These are phyloP conservation scores for Thyatira batis DNA, from an alignment of 2,888 invertebrate species.

Conservation along the genomic window DNA sequence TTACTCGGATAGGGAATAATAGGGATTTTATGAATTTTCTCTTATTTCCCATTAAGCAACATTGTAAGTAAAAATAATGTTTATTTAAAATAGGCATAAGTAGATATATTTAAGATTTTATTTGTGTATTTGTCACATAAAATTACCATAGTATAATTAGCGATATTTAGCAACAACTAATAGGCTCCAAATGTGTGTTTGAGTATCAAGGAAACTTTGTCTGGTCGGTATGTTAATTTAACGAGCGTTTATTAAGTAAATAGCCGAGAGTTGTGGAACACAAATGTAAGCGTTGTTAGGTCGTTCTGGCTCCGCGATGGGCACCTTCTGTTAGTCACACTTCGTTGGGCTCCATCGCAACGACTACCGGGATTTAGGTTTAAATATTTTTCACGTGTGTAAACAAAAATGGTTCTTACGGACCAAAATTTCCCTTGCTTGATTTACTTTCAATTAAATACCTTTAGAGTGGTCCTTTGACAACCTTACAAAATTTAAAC, in stretches of 20 bases:
- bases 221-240: slow-evolving; percentile 49
- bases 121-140: background rate
- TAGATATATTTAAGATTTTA: background rate
- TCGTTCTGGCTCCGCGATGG: slow-evolving; percentile 32
- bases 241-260: slow-evolving; percentile 54
- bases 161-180: background rate
- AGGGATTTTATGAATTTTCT: too few relatives aligned
- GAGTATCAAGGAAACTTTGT: slow-evolving; percentile 37
- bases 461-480: slow-evolving; percentile 32
- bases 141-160: background rate
- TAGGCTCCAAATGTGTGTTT: slow-evolving; percentile 2
- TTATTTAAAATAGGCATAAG: background rate
- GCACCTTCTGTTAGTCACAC: slow-evolving; percentile 38
- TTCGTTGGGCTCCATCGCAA: slow-evolving; percentile 25
- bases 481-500: slow-evolving; percentile 31
- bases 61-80: background rate
- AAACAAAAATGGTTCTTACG: slow-evolving; percentile 36
- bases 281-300: slow-evolving; percentile 50
- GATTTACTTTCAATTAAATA: slow-evolving; percentile 45
- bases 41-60: too few relatives aligned
- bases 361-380: slow-evolving; percentile 24
- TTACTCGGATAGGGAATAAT: background rate
- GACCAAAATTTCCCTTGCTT: slow-evolving; percentile 30
- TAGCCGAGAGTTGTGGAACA: slow-evolving; percentile 47
- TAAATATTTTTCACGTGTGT: slow-evolving; percentile 34